These are phyloP conservation scores for Drosophila stalkeri DNA, from an alignment of 2,888 invertebrate species.

Conservation along the genomic window DNA sequence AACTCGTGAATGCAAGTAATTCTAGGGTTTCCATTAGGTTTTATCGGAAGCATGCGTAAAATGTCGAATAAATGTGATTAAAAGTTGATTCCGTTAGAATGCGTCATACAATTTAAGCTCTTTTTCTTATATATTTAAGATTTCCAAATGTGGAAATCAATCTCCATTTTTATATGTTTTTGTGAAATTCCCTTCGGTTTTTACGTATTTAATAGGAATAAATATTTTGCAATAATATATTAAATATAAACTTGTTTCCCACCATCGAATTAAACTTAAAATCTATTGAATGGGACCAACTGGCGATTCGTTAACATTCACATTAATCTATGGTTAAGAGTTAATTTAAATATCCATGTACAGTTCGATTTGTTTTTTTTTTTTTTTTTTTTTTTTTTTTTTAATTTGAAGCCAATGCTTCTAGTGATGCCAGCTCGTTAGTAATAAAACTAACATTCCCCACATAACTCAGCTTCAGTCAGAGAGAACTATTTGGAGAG, in stretches of 20 bases:
- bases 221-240: neutral
- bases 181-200: neutral
- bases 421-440: conserved; percentile 39
- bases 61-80: no score
- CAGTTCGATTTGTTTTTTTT: neutral
- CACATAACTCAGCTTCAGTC: conserved; percentile 26
- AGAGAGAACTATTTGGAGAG: conserved; percentile 4
- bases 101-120: no score
- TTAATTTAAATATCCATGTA: conserved; percentile 15
- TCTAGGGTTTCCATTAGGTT: neutral
- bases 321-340: neutral
- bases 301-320: neutral
- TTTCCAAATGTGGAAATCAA: neutral
- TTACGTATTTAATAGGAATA: neutral
- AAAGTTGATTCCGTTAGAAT: no score
- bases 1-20: neutral
- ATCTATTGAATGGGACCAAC: neutral
- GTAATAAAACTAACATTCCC: conserved; percentile 44
- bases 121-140: no score
- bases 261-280: no score
- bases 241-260: neutral
- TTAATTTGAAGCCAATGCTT: neutral
- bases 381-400: neutral
- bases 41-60: neutral
- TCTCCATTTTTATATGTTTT: neutral